A percentile compares a stretch with the other conserved stretches of the same genome.
Evolutionary conservation across 1,140 invertebrate genomes (phyloP).

Genomic region (Metopolophium dirhodum): DNA sequence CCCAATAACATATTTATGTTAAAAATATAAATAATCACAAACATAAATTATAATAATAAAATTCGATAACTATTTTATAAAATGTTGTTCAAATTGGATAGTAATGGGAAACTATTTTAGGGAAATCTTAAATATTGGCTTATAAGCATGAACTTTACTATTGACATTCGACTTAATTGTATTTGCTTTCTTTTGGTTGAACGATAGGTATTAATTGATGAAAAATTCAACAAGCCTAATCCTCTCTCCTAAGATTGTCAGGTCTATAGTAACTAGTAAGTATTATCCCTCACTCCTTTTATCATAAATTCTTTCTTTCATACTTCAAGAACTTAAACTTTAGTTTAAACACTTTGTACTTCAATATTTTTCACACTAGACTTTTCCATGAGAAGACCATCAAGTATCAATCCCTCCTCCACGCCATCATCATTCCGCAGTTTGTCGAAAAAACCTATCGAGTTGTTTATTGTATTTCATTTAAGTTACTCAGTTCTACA

Average conservation of each 20-base stretch:
- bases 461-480: too few species aligned
- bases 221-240: slow-evolving; percentile 18
- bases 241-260: background rate
- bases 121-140: background rate
- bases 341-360: background rate
- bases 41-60: background rate
- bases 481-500: too few species aligned
- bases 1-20: too few species aligned
- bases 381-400: background rate
- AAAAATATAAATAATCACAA: too few species aligned
- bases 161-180: background rate
- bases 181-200: background rate
- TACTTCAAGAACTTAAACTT: background rate
- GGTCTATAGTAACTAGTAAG: background rate
- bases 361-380: background rate
- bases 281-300: background rate
- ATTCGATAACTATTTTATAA: background rate
- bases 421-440: too few species aligned
- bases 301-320: background rate
- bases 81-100: background rate
- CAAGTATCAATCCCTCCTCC: background rate
- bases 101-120: background rate
- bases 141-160: background rate
- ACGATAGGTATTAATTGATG: background rate
- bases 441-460: too few species aligned